Percentiles rank a stretch among this genome's conserved stretches.
Conservation (phyloP, 2,888 invertebrate genomes). For the Dryocosmus kuriphilus region DNA sequence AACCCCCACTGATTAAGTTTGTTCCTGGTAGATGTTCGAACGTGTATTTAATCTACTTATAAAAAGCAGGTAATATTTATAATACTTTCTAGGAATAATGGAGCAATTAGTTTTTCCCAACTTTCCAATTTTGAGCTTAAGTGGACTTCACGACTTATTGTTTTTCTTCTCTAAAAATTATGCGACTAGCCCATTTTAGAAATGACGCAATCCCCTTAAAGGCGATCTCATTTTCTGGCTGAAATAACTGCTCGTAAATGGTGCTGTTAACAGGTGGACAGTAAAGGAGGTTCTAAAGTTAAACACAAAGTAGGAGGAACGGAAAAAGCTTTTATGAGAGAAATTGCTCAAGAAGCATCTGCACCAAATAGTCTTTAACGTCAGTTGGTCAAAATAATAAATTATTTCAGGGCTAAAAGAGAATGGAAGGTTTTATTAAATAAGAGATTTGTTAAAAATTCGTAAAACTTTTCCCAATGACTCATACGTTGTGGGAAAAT, state of each 20-base stretch:
- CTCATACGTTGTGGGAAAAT: conserved; percentile 2
- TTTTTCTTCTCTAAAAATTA: not conserved
- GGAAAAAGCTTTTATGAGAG: conserved; percentile 20
- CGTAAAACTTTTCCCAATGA: not conserved
- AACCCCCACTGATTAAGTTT: too few species aligned
- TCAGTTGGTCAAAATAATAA: conserved; percentile 5
- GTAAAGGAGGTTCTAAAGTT: conserved; percentile 29
- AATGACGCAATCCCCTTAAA: not conserved
- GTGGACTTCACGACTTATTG: not conserved
- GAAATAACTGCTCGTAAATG: conserved; percentile 33
- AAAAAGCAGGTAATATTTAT: too few species aligned
- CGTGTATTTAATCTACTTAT: too few species aligned
- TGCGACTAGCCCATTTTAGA: not conserved
- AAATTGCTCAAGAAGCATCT: conserved; percentile 28
- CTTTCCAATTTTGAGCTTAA: not conserved
- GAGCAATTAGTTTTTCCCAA: not conserved
- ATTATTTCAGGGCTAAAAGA: not conserved
- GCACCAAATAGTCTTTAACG: conserved; percentile 11
- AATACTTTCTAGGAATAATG: not conserved
- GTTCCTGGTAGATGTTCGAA: too few species aligned
- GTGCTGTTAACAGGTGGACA: conserved; percentile 36
- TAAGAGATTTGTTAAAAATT: not conserved
- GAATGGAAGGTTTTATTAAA: not conserved
- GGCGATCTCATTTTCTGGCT: conserved; percentile 33
- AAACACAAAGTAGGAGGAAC: conserved; percentile 15